Percentiles rank a stretch among this genome's conserved stretches.
Evolutionary conservation across 2,113 vertebrate genomes (phyloP).

Genomic region (Sminthopsis crassicaudata): DNA sequence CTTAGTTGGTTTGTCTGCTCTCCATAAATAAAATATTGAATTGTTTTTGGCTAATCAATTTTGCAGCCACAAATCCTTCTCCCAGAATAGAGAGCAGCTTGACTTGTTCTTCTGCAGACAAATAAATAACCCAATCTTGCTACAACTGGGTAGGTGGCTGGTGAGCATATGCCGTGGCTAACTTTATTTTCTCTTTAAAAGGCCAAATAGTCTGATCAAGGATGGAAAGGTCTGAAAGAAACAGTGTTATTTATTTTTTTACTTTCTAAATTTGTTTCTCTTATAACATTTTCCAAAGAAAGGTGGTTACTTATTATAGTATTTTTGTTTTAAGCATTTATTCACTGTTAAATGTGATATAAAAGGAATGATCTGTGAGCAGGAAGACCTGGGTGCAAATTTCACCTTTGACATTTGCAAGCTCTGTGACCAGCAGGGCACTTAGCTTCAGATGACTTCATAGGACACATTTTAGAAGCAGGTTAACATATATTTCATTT

Average conservation of each 20-base stretch:
- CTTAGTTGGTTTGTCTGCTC: constrained; percentile 4
- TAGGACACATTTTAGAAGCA: background rate
- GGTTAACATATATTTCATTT: background rate
- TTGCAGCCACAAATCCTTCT: background rate
- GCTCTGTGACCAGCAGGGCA: background rate
- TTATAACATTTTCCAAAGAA: background rate
- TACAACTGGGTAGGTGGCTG: background rate
- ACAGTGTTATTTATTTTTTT: constrained; percentile 17
- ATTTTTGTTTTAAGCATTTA: background rate
- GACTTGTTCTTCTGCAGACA: constrained; percentile 39
- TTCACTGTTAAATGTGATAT: background rate
- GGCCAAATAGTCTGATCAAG: constrained; percentile 23
- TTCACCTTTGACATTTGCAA: background rate
- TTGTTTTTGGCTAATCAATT: constrained; percentile 38
- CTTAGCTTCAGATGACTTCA: background rate
- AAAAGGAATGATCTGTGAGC: background rate
- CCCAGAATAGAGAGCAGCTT: background rate
- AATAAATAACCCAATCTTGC: background rate
- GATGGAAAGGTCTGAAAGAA: constrained; percentile 13
- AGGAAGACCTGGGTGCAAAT: background rate
- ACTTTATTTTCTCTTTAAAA: constrained; percentile 50
- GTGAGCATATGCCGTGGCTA: background rate
- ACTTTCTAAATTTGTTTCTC: background rate
- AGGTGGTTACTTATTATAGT: background rate
- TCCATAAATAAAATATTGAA: constrained; percentile 40